Base-by-base conservation (phyloP, 2,113 vertebrate genomes). In the Phycodurus eques region DNA sequence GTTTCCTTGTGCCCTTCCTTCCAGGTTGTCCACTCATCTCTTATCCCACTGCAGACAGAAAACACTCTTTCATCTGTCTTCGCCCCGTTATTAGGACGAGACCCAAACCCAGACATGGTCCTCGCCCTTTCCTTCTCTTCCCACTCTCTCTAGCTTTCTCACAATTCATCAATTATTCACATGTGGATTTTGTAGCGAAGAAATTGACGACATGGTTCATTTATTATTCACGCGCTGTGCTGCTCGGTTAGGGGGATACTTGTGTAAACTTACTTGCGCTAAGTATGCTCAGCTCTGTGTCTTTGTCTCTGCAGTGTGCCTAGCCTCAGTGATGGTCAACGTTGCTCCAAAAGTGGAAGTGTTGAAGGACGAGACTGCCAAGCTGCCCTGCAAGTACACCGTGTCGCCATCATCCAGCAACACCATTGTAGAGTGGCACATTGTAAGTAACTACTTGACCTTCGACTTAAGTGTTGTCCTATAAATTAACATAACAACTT, bases 381-480 rank as follows among this genome's bases (percentile, higher is more conserved):
- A 69, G 47, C 91, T 96, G 78, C 80, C 92, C 69, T 96, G 95
- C 79, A 74, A 27, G 0, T 89, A 85, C 75, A 75, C 31, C 0
- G 77, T 43, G 17, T 19, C 76, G 0, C 27, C 73, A 0, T 0
- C 44, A 0, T 15, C 70, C 0, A 60, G 68, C 39, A 74, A 43
- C 20, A 68, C 71, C 0, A 2, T 90, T 15, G 89, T 94, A 27
- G 92, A 95, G 60, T 96, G 95, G 95, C 91, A 87, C 83, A 88
- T 94, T 14, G 95, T 95, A 82, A 95, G 95, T 93, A 5, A 3
- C 20, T 10, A 1, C 35, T 22, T 13, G 1, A n/a, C 4, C 8
- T 64, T 43, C 1, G 17, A 20, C 19, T 42, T 33, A 22, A 57
- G n/a, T 5, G 11, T 59, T 15, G 57, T 33, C 1, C 6, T n/a